Evolutionary conservation across 2,888 invertebrate species (phyloP), one percentile per base, ranked within the genome.

Genomic region (Athrips mouffetella): DNA sequence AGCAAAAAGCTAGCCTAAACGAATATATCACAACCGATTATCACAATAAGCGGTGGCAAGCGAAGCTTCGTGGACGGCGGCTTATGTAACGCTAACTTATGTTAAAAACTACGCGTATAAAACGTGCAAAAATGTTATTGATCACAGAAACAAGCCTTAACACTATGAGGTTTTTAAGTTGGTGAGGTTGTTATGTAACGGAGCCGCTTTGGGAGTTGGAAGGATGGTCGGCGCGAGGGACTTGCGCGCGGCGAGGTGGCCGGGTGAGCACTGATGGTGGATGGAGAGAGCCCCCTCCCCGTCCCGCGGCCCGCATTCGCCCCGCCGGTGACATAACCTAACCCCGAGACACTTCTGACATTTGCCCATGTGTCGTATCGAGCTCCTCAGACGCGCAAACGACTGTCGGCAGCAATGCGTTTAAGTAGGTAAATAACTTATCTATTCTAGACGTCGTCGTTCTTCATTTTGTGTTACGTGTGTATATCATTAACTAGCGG

Each of bases 101-200:
- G 18, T 15, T 49, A 21, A 80, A n/a, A 80, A 69, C 76, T 80
- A 83, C 65, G 68, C 70, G 68, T 83, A 76, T 82, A 86, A 80
- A 86, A 77, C 70, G 81, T 86, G 85, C 86, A 76, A 85, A 83
- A 84, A 77, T 74, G 54, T 27, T 77, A 79, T 82, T 50, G 83
- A 87, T 87, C 87, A 87, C 87, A 87, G 87, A 81, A 77, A 76
- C 52, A 86, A 85, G 87, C 86, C 84, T 86, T 86, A 85, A 75
- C 78, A 82, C 82, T 85, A 82, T 69, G 60, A 72, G 67, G 57
- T 75, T 62, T 68, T 71, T 60, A 67, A 66, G 65, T 74, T 75
- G 79, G 71, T 57, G 55, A 58, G 64, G 62, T 55, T 71, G 65
- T 86, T 88, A 87, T 87, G 82, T 87, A 87, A 86, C 83, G 78